Evolutionary conservation across 2,888 invertebrate genomes (phyloP).

Genomic region (Pyralis farinalis): DNA sequence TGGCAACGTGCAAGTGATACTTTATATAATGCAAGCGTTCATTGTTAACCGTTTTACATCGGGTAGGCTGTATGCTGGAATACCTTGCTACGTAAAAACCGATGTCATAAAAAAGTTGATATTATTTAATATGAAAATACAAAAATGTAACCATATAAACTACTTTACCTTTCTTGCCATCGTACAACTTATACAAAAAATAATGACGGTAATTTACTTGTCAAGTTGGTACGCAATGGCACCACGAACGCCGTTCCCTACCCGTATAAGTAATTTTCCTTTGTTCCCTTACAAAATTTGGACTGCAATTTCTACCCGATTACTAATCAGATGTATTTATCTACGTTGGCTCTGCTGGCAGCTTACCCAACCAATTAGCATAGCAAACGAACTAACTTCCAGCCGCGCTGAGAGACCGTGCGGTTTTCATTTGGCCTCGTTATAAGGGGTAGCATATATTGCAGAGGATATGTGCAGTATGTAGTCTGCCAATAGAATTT

Average conservation of each 20-base stretch:
- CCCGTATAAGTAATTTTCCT: neutral
- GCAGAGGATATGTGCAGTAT: constrained; percentile 32
- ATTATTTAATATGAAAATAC: too few relatives aligned
- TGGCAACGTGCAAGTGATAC: too few relatives aligned
- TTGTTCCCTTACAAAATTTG: neutral
- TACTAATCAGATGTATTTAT: constrained; percentile 8
- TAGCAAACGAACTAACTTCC: constrained; percentile 53
- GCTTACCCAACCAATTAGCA: constrained; percentile 60
- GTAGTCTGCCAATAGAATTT: neutral
- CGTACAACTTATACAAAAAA: neutral
- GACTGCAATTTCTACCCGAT: neutral
- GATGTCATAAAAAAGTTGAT: too few relatives aligned
- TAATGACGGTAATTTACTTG: neutral
- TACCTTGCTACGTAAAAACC: too few relatives aligned
- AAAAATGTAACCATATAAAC: too few relatives aligned
- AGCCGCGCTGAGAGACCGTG: constrained; percentile 32
- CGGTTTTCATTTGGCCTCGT: constrained; percentile 45
- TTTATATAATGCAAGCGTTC: too few relatives aligned
- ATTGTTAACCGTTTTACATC: too few relatives aligned
- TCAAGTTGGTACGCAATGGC: neutral
- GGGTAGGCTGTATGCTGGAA: too few relatives aligned
- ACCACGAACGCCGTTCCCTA: neutral
- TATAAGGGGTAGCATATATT: constrained; percentile 42
- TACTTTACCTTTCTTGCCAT: too few relatives aligned
- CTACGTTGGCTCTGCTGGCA: constrained; percentile 29